Evolutionary conservation across 1,140 invertebrate genomes (phyloP), one percentile per base, ranked within the genome.

Genomic region (Eupeodes corollae): DNA sequence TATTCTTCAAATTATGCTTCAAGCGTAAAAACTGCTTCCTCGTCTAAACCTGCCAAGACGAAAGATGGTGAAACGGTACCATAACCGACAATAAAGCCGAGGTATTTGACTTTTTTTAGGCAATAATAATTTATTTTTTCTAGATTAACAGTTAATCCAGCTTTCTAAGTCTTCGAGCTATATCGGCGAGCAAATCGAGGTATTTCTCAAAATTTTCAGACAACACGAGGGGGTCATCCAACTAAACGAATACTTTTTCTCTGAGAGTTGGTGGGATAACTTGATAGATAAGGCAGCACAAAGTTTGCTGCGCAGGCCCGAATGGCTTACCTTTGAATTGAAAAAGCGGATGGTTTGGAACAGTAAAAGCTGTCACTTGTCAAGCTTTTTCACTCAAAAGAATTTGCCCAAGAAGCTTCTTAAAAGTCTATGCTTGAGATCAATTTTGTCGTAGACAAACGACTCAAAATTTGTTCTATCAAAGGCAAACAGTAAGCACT

Each of bases 401-500:
- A 15, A 60, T 55, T 49, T 61, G 55, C 52, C 51, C 57, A 49
- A 56, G 64, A 60, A 6, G 46, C 56, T 11, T 54, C 57, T 0
- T 47, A 52, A 5, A 74, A 39, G 54, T 76, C 71, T 0, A 75
- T 40, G 0, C 60, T 58, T 1, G 60, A 57, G 42, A 74, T 72
- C 16, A 54, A 65, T 15, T 55, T 57, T 2, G 53, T 47, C 11
- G 59, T 66, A 2, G 50, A 42, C 13, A 75, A 41, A 2, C 44
- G 51, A 41, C 62, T 54, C 1, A 77, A 49, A 11, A 56, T 58
- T 11, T 69, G 63, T 16, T 72, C 63, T 8, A 74, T 73, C 6
- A 60, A 46, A 0, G 73, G 73, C n/a, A 77, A 45, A 0, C 74
- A 74, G 55, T 67, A 76, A 12, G 52, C 50, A 46, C 75, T 70